Evolutionary conservation across 2,797 vertebrate species (phyloP).

Genomic region (Remorina albescens): DNA sequence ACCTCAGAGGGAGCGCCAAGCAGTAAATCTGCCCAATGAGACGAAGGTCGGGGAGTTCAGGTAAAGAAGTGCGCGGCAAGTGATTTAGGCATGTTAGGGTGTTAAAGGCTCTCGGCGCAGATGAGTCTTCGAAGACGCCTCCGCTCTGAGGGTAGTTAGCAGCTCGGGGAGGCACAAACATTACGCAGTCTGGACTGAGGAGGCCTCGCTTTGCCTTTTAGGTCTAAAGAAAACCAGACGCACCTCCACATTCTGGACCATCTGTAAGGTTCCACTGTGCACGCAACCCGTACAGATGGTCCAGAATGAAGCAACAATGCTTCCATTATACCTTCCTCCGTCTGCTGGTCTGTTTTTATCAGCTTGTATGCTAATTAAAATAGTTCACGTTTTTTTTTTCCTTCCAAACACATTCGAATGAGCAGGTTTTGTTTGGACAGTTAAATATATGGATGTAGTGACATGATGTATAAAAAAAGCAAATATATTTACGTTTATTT

Average conservation of each 20-base stretch:
- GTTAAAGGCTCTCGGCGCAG: no score
- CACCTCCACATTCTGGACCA: neutral
- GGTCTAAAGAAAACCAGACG: neutral
- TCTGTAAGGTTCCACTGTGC: neutral
- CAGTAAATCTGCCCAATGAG: neutral
- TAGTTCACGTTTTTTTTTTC: conserved; percentile 38
- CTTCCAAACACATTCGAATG: neutral
- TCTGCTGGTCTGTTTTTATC: conserved; percentile 48
- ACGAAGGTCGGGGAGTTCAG: neutral
- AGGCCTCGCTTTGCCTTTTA: neutral
- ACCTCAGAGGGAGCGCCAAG: neutral
- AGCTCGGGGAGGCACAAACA: neutral
- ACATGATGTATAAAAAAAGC: no score
- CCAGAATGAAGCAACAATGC: neutral
- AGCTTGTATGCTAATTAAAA: conserved; percentile 55
- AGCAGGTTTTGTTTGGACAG: neutral
- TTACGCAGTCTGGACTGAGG: neutral
- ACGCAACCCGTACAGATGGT: neutral
- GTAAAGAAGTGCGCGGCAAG: neutral
- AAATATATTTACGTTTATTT: no score
- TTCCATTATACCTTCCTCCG: conserved; percentile 25
- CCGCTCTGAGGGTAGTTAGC: neutral
- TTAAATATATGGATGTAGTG: no score
- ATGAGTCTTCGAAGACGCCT: neutral
- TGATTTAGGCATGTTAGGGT: neutral